A percentile compares a stretch with the other conserved stretches of the same genome.
These are phyloP conservation scores for Chloroceryle amazona DNA, from an alignment of 2,797 vertebrate species.

Conservation along the genomic window DNA sequence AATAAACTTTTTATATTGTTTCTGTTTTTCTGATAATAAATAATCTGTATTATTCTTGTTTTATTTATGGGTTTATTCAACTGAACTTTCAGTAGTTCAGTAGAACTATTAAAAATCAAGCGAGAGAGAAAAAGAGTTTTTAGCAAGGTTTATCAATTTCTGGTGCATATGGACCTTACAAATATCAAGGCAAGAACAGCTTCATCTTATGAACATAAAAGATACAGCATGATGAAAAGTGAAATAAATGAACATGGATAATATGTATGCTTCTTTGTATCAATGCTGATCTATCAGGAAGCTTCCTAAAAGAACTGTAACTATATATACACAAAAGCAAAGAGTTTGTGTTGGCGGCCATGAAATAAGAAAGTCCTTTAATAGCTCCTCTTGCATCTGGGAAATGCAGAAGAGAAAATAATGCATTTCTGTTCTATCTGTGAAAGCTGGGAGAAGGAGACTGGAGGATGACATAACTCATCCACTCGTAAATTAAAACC, in stretches of 20 bases:
- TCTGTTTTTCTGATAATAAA: not conserved
- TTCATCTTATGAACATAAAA: not conserved
- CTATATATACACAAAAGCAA: not conserved
- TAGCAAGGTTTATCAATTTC: not conserved
- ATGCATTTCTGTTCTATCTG: not conserved
- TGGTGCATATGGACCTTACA: not conserved
- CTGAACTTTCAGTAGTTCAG: not conserved
- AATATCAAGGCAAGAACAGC: not conserved
- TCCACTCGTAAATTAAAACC: not conserved
- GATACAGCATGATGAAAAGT: not conserved
- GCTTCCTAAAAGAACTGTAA: not conserved
- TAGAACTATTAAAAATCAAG: not conserved
- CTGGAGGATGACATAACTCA: not conserved
- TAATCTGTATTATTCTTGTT: not conserved
- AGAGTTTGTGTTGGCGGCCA: not conserved
- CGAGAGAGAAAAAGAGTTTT: not conserved
- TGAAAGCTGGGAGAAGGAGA: not conserved
- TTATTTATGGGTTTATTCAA: not conserved
- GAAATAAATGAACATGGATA: not conserved
- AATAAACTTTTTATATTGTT: not conserved
- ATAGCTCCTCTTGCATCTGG: not conserved
- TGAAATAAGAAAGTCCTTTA: not conserved
- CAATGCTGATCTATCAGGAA: not conserved
- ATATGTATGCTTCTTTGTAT: not conserved
- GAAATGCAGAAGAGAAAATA: not conserved